Conservation (phyloP, 2,113 vertebrate genomes). For the Apteryx owenii region DNA sequence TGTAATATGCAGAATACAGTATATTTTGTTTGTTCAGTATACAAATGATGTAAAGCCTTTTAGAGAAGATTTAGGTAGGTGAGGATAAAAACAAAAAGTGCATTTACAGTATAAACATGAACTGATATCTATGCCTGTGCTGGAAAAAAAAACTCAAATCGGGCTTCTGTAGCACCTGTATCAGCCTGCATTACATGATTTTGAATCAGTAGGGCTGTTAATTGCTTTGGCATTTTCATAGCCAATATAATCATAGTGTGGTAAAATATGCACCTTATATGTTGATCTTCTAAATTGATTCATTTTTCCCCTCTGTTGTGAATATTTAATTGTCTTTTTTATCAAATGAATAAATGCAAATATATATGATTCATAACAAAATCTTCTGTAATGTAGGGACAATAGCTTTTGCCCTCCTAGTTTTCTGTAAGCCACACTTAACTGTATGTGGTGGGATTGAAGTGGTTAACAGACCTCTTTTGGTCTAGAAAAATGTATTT, state of each 20-base stretch:
- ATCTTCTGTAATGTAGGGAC: background rate
- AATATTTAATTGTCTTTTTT: background rate
- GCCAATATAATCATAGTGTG: background rate
- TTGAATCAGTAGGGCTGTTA: background rate
- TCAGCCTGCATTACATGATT: background rate
- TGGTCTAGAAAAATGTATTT: background rate
- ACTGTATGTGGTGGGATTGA: fast-evolving
- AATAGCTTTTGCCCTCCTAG: background rate
- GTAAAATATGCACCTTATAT: background rate
- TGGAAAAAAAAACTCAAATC: background rate
- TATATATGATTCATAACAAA: background rate
- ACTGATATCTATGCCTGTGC: background rate
- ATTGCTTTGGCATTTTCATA: background rate
- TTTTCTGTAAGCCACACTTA: background rate
- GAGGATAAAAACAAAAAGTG: background rate
- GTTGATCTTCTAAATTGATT: background rate
- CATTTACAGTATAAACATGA: background rate
- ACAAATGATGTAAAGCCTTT: background rate
- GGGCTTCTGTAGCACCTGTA: background rate
- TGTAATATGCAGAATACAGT: background rate
- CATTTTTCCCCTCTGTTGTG: fast-evolving
- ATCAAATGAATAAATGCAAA: background rate
- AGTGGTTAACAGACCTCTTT: background rate
- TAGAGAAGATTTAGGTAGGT: background rate
- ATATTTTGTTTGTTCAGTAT: background rate